These are phyloP conservation scores for Grammomys surdaster DNA, from an alignment of 2,113 vertebrate genomes.

Conservation along the genomic window DNA sequence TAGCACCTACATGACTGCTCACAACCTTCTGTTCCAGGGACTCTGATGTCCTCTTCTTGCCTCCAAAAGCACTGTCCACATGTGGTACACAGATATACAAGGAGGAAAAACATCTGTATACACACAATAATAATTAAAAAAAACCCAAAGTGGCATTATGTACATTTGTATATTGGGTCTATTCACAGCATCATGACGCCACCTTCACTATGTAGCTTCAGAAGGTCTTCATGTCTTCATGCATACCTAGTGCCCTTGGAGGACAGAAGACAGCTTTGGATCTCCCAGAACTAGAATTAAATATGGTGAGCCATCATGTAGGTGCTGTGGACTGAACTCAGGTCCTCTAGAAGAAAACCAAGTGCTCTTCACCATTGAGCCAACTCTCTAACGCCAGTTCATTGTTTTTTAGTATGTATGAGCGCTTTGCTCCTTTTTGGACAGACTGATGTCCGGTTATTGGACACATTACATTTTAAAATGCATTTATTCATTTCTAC, in stretches of 20 bases:
- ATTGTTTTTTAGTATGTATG: not conserved
- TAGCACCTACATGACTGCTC: not conserved
- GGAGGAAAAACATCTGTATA: not conserved
- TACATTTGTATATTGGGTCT: not conserved
- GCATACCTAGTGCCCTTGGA: not conserved
- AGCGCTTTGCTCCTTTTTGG: not conserved
- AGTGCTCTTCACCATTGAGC: not conserved
- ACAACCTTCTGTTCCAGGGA: not conserved
- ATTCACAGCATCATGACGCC: not conserved
- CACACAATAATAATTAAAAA: not conserved
- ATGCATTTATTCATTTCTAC: not conserved
- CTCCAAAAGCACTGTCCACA: not conserved
- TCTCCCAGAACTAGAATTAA: not conserved
- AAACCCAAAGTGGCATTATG: not conserved
- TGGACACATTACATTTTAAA: not conserved
- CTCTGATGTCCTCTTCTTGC: not conserved
- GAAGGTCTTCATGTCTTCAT: not conserved
- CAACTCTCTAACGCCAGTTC: not conserved
- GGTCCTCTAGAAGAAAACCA: not conserved
- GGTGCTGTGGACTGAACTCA: not conserved
- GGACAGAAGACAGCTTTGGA: not conserved
- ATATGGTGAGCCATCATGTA: not conserved
- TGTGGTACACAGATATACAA: not conserved
- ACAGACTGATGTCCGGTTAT: not conserved
- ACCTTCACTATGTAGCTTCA: too few relatives aligned